These are phyloP conservation scores for Tinamus guttatus DNA, from an alignment of 2,113 vertebrate species.

Conservation along the genomic window DNA sequence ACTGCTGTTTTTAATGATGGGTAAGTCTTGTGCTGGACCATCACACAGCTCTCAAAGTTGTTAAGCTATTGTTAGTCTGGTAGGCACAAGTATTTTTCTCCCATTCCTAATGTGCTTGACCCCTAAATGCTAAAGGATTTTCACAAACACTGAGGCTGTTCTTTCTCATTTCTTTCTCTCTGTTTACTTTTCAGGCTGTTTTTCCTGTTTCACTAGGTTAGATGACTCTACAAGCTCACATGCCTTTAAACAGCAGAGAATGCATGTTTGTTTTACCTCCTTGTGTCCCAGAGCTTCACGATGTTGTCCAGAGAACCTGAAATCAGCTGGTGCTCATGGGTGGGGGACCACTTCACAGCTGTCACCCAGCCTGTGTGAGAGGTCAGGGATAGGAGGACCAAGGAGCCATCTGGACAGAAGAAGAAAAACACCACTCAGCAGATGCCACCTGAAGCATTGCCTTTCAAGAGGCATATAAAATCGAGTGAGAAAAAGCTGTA, in stretches of 20 bases:
- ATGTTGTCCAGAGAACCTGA: constrained; percentile 96
- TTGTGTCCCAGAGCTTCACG: constrained; percentile 97
- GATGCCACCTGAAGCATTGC: background rate
- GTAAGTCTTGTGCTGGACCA: background rate
- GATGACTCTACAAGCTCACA: background rate
- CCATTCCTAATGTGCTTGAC: background rate
- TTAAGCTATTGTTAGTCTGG: background rate
- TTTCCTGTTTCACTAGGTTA: background rate
- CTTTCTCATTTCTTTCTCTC: background rate
- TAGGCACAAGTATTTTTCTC: background rate
- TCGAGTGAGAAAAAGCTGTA: background rate
- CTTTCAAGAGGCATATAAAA: background rate
- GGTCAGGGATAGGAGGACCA: constrained; percentile 92
- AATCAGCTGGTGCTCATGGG: constrained; percentile 92
- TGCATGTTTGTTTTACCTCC: constrained; percentile 82
- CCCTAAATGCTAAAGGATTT: background rate
- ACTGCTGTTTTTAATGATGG: background rate
- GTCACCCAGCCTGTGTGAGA: constrained; percentile 98
- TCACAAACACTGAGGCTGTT: background rate
- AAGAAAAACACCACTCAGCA: background rate
- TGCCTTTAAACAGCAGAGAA: background rate
- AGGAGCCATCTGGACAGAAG: constrained; percentile 86
- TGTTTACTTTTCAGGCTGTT: background rate
- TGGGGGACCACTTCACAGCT: constrained; percentile 92
- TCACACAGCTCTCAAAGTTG: background rate